Conservation (phyloP, 2,888 invertebrate genomes). For the Thelaira solivaga region DNA sequence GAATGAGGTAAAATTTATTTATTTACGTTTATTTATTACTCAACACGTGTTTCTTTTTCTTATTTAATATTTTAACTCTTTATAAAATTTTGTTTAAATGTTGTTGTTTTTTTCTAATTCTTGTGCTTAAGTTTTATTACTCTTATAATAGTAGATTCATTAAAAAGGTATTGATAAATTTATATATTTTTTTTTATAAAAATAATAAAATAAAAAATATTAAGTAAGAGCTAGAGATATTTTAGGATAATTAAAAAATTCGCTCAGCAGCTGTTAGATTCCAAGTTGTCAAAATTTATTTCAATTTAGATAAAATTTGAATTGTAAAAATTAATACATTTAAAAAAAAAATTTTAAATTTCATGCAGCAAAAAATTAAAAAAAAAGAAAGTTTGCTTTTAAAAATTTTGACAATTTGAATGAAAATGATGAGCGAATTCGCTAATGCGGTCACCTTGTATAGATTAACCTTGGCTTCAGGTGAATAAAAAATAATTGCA, state of each 20-base stretch:
- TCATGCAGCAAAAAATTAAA: no score
- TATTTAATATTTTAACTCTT: neutral
- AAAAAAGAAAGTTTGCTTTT: no score
- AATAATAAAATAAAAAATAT: neutral
- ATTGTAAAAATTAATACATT: no score
- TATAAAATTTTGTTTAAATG: slow-evolving; percentile 11
- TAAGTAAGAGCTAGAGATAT: neutral
- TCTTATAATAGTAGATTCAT: slow-evolving; percentile 34
- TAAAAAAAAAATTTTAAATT: no score
- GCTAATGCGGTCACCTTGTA: no score
- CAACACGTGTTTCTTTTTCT: slow-evolving; percentile 2
- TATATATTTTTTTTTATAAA: neutral
- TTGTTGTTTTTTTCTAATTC: slow-evolving; percentile 22
- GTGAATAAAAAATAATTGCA: no score
- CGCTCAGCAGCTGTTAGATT: no score
- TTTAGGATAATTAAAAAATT: neutral
- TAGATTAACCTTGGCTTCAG: no score
- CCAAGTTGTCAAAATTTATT: no score
- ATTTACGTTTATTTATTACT: slow-evolving; percentile 8
- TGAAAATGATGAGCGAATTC: no score
- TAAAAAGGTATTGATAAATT: slow-evolving; percentile 35
- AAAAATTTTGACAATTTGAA: no score
- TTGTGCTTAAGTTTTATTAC: slow-evolving; percentile 50
- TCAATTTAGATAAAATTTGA: no score
- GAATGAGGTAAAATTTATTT: slow-evolving; percentile 61